Evolutionary conservation across 2,797 vertebrate genomes (phyloP).

Genomic region (Scolopax rusticola): DNA sequence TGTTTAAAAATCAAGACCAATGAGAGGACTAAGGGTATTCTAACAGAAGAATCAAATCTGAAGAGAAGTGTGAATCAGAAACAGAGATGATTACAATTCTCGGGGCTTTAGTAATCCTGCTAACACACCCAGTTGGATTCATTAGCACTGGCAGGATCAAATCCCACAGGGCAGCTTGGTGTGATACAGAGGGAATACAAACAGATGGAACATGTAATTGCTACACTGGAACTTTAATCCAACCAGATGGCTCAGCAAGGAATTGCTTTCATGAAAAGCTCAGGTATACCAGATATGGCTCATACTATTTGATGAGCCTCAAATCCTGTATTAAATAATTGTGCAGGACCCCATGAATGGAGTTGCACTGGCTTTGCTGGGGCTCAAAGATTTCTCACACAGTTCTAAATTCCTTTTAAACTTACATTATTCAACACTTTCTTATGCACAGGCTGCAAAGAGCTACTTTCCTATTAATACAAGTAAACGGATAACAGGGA

Average conservation of each 20-base stretch:
- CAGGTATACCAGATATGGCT: conserved; percentile 27
- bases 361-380: background rate
- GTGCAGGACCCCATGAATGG: fast-evolving
- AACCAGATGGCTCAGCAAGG: conserved; percentile 49
- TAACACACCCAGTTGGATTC: conserved; percentile 3
- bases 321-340: background rate
- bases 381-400: background rate
- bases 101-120: background rate
- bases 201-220: conserved; percentile 51
- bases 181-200: background rate
- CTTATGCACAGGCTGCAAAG: background rate
- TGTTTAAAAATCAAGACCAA: background rate
- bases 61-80: background rate
- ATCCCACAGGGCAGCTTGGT: background rate
- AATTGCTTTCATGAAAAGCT: background rate
- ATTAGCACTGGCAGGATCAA: conserved; percentile 44
- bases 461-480: background rate
- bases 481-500: background rate
- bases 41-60: background rate
- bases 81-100: background rate
- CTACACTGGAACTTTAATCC: conserved; percentile 40
- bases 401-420: background rate
- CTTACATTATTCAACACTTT: background rate
- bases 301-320: fast-evolving
- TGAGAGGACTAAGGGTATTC: background rate